These are phyloP conservation scores for Octopus sinensis DNA, from an alignment of 1,140 invertebrate species.

Conservation along the genomic window DNA sequence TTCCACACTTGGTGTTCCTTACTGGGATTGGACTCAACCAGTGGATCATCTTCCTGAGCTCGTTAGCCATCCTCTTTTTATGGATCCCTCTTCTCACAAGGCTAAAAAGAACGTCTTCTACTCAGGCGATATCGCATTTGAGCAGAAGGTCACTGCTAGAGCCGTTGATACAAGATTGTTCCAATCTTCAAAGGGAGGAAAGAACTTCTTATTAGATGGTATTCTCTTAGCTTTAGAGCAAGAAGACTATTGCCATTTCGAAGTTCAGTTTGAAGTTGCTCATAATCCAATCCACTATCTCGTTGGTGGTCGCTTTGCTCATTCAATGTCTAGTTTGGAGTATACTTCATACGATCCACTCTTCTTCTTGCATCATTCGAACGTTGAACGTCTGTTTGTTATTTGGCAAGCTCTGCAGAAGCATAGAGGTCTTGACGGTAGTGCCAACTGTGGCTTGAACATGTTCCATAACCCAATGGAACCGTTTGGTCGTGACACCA, in stretches of 20 bases:
- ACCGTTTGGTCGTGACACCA: constrained; percentile 29
- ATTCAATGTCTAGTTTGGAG: constrained; percentile 32
- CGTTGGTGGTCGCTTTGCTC: constrained; percentile 26
- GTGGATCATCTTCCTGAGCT: constrained; percentile 23
- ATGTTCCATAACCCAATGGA: constrained; percentile 17
- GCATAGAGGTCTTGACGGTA: constrained; percentile 20
- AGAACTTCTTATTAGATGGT: constrained; percentile 28
- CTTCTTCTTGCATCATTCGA: constrained; percentile 32
- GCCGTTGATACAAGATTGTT: constrained; percentile 2
- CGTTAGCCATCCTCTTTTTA: constrained; percentile 19
- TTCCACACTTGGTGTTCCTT: constrained; percentile 26
- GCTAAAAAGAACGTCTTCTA: constrained; percentile 17
- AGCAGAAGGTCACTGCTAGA: constrained; percentile 7
- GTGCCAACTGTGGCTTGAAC: constrained; percentile 25
- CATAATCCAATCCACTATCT: constrained; percentile 37
- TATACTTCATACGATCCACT: constrained; percentile 34
- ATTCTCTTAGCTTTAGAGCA: constrained; percentile 31
- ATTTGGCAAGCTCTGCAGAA: constrained; percentile 30
- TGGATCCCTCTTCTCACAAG: constrained; percentile 7
- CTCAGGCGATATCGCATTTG: constrained; percentile 19
- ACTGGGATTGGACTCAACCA: constrained; percentile 33
- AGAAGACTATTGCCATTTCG: constrained; percentile 34
- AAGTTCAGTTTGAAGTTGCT: constrained; percentile 32
- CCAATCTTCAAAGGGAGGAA: constrained; percentile 18
- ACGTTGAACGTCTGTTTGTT: constrained; percentile 28